Evolutionary conservation across 2,888 invertebrate species (phyloP).

Genomic region (Sinotaia quadrata): DNA sequence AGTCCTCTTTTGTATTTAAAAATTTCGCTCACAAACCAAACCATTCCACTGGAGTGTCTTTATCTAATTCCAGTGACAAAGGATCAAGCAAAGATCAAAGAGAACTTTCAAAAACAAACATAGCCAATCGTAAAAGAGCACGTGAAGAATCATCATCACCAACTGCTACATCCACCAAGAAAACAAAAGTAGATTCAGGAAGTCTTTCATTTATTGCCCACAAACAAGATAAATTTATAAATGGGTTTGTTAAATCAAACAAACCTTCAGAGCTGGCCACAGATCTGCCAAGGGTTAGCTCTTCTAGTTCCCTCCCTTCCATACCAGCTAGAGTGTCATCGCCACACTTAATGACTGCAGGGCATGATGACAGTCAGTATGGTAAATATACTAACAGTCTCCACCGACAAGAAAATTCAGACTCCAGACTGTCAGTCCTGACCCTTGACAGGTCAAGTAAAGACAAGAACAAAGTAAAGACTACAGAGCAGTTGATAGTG

Average conservation of each 20-base stretch:
- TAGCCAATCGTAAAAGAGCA: conserved; percentile 39
- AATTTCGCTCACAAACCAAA: conserved; percentile 32
- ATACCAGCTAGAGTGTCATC: neutral
- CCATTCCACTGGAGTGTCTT: conserved; percentile 45
- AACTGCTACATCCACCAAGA: neutral
- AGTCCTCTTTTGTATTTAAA: conserved; percentile 11
- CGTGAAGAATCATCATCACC: conserved; percentile 13
- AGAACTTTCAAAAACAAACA: conserved; percentile 51
- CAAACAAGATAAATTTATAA: conserved; percentile 14
- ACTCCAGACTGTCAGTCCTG: conserved; percentile 25
- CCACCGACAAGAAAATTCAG: conserved; percentile 26
- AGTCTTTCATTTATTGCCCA: conserved; percentile 24
- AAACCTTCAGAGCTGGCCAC: neutral
- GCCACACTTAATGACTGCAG: neutral
- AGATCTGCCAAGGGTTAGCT: conserved; percentile 4
- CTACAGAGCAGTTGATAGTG: conserved; percentile 86
- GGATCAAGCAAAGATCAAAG: conserved; percentile 48
- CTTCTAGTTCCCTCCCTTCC: conserved; percentile 6
- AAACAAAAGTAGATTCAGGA: conserved; percentile 9
- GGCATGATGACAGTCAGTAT: neutral
- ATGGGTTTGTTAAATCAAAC: conserved; percentile 10
- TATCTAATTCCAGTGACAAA: conserved; percentile 37
- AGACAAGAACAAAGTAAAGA: conserved; percentile 77
- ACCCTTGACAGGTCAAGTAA: conserved; percentile 24
- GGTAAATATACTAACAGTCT: conserved; percentile 2